Percentiles rank a stretch among this genome's conserved stretches.
phyloP scores from a whole-genome alignment of 2,113 vertebrate genomes.

The Gavia stellata region DNA sequence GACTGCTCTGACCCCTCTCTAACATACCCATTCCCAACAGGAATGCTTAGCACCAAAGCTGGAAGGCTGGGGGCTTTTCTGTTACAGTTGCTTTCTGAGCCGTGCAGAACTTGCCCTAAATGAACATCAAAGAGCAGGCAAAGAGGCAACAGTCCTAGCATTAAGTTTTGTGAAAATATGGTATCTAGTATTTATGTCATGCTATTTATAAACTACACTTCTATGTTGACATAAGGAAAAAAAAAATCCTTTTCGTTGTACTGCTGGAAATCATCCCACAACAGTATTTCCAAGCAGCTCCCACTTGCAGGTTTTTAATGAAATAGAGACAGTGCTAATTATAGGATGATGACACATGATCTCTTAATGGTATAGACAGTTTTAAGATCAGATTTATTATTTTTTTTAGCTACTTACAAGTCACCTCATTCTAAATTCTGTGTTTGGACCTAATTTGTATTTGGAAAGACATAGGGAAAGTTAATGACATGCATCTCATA shows the following conservation, averaged over 20 bases:
- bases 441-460: background rate
- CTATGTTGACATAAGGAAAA: background rate
- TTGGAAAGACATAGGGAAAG: background rate
- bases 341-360: background rate
- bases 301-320: background rate
- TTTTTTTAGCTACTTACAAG: background rate
- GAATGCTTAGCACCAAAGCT: background rate
- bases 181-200: background rate
- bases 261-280: background rate
- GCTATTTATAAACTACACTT: background rate
- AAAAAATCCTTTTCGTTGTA: background rate
- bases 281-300: background rate
- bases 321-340: background rate
- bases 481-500: background rate
- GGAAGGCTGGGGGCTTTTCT: background rate
- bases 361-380: background rate
- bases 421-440: background rate
- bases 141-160: background rate
- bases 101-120: background rate
- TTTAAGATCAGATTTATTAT: background rate
- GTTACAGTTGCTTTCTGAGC: background rate
- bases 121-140: background rate
- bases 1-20: background rate
- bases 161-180: background rate
- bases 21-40: background rate